These are phyloP conservation scores for Paragorgia papillata DNA, from an alignment of 92 coral and sea anemone genomes.

Conservation along the genomic window DNA sequence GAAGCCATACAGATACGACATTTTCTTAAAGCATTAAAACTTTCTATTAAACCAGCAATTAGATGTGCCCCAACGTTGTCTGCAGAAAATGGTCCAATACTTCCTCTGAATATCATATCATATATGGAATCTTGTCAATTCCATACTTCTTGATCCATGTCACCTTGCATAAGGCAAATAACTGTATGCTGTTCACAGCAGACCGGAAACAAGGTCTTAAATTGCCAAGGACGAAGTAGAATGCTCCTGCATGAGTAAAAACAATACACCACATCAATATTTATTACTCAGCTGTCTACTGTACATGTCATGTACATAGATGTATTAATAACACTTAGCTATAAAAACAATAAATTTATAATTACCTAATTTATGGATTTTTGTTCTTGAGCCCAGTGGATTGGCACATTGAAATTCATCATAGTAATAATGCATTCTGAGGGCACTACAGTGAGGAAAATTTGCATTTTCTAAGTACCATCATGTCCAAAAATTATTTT, in stretches of 20 bases:
- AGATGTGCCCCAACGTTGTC: not conserved
- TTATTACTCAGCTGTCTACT: too few species aligned
- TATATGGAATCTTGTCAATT: slow-evolving; percentile 17
- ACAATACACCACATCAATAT: too few species aligned
- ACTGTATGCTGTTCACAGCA: slow-evolving; percentile 24
- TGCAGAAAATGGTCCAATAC: not conserved
- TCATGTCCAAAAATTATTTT: too few species aligned
- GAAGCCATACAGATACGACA: slow-evolving; percentile 11
- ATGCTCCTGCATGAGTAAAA: slow-evolving; percentile 42
- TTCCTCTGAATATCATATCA: not conserved
- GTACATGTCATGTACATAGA: too few species aligned
- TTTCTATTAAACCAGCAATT: not conserved
- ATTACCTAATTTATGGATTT: slow-evolving; percentile 57
- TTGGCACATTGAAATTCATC: slow-evolving; percentile 80
- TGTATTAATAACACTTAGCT: too few species aligned
- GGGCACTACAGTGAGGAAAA: slow-evolving; percentile 53
- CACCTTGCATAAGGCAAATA: slow-evolving; percentile 36
- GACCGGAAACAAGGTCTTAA: slow-evolving; percentile 28
- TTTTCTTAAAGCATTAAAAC: not conserved
- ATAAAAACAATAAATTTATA: too few species aligned
- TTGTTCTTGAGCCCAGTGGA: slow-evolving; percentile 75
- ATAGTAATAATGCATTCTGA: slow-evolving; percentile 68
- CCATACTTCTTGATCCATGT: slow-evolving; percentile 32
- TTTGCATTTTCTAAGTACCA: too few species aligned
- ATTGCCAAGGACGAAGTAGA: slow-evolving; percentile 44